Base-by-base conservation (phyloP, 2,888 invertebrate species). In the Euplagia quadripunctaria region DNA sequence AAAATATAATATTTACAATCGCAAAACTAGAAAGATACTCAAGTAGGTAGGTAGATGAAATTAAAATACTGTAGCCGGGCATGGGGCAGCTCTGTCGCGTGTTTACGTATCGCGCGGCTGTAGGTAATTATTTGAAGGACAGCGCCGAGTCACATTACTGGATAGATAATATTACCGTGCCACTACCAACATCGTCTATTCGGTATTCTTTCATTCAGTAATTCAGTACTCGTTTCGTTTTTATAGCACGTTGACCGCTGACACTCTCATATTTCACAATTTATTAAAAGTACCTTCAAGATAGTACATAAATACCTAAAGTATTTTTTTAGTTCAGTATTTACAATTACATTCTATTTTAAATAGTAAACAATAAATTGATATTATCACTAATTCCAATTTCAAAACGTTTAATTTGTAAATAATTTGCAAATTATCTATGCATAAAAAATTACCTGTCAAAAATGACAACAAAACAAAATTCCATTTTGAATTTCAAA, bases 321-420 rank as follows among this genome's bases (percentile, higher is more conserved):
- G 41, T 17, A 61, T 5, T 31, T 61, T 14, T 31, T 31, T 14
- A 31, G 6, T 31, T 31, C 14, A 31, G 14, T 31, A 55, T n/a
- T 55, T 55, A n/a, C 1, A 55, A 9, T 17, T 8, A 31, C 6
- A 31, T 61, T 61, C 11, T 51, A 51, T 51, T 61, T 31, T 12
- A 31, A 61, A 14, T 31, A 61, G 31, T 31, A 14, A 31, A 20
- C 31, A 31, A 14, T 14, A 31, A 31, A 31, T 61, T 20, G 7
- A 20, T 31, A 31, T 4, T 43, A 11, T 52, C 2, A 16, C 43
- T 43, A 58, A 51, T 70, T 64, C 51, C 42, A 51, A 70, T 63
- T 63, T 70, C 64, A 70, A 71, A 71, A 71, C 64, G 17, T 66
- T 58, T 66, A 49, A 58, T n/a, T 68, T 49, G 16, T 20, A 9